Conservation (phyloP, 2,888 invertebrate genomes). For the Timema podura region DNA sequence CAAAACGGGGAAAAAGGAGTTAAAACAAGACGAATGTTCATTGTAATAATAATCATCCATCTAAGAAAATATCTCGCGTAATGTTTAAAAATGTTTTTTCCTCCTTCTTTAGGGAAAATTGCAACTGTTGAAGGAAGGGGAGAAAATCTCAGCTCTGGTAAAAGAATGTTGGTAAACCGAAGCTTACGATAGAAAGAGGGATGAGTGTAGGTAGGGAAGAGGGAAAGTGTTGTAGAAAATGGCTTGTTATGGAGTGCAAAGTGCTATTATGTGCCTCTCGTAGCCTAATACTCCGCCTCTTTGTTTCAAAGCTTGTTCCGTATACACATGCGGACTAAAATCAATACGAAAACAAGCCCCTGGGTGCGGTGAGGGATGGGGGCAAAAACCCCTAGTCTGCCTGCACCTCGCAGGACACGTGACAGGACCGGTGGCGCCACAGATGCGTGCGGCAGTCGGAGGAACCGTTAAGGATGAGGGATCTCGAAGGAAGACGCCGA, state of each 20-base stretch:
- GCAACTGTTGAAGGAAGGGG: too few relatives aligned
- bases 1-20: too few relatives aligned
- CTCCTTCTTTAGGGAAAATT: too few relatives aligned
- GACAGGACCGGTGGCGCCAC: neutral
- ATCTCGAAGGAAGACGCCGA: too few relatives aligned
- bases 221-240: neutral
- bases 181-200: too few relatives aligned
- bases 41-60: too few relatives aligned
- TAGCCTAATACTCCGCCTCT: constrained; percentile 1
- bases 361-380: neutral
- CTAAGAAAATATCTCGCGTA: too few relatives aligned
- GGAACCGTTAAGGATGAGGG: neutral
- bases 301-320: neutral
- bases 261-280: constrained; percentile 7
- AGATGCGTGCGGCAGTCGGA: neutral
- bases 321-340: neutral
- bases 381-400: neutral
- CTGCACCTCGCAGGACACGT: neutral
- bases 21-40: too few relatives aligned
- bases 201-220: too few relatives aligned
- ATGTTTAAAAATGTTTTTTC: too few relatives aligned
- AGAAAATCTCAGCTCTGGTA: too few relatives aligned
- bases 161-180: too few relatives aligned
- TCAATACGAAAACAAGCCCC: constrained; percentile 15
- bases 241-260: constrained; percentile 5